Evolutionary conservation across 2,113 vertebrate species (phyloP).

Genomic region (Trogon surrucura): DNA sequence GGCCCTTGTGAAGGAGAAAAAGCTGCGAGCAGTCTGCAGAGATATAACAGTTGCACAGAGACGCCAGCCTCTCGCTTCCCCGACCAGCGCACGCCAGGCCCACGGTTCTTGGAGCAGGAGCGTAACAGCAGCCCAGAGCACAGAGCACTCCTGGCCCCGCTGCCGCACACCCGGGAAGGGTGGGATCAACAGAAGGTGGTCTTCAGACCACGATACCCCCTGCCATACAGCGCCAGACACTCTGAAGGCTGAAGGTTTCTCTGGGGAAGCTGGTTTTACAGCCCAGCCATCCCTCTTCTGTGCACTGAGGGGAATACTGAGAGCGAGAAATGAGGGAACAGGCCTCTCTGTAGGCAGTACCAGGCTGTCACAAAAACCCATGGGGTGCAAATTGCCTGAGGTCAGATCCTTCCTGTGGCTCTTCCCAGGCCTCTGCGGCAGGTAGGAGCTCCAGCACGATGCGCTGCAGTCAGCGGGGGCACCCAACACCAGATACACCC

Average conservation of each 20-base stretch:
- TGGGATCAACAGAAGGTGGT: fast-evolving
- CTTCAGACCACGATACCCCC: neutral
- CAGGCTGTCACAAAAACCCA: neutral
- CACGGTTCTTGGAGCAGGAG: neutral
- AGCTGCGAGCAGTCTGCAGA: neutral
- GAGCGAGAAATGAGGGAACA: neutral
- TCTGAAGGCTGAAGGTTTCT: neutral
- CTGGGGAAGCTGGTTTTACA: neutral
- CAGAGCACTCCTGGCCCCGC: neutral
- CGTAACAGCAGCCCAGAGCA: neutral
- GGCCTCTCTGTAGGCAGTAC: neutral
- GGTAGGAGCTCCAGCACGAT: neutral
- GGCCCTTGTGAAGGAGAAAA: neutral
- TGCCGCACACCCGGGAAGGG: fast-evolving
- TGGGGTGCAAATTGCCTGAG: fast-evolving
- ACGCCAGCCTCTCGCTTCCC: neutral
- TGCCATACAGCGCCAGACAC: neutral
- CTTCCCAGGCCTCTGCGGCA: neutral
- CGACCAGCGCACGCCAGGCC: neutral
- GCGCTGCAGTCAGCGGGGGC: neutral
- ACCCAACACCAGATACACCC: neutral
- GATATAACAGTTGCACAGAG: neutral
- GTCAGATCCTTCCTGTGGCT: neutral
- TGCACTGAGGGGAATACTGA: fast-evolving
- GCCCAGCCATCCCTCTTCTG: fast-evolving